Percentiles rank a stretch among this genome's conserved stretches.
These are phyloP conservation scores for Tympanuchus pallidicinctus DNA, from an alignment of 2,113 vertebrate species.

Conservation along the genomic window DNA sequence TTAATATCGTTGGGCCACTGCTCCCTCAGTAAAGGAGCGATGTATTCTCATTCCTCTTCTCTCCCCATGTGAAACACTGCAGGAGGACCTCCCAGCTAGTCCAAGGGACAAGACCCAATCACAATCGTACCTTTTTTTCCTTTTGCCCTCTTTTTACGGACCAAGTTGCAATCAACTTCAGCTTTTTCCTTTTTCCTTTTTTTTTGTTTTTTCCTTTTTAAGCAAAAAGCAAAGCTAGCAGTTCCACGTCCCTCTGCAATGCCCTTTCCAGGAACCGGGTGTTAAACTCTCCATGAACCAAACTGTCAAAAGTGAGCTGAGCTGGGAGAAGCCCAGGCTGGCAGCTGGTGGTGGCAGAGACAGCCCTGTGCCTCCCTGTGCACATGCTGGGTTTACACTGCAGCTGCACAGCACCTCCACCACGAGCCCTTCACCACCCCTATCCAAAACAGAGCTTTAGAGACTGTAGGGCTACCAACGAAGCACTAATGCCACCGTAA, in stretches of 20 bases:
- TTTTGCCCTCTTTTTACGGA: neutral
- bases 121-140: neutral
- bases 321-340: accelerated
- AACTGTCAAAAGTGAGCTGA: neutral
- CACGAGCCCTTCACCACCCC: neutral
- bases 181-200: too few relatives aligned
- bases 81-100: neutral
- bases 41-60: neutral
- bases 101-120: neutral
- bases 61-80: neutral
- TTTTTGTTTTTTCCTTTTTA: too few relatives aligned
- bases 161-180: neutral
- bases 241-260: neutral
- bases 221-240: neutral
- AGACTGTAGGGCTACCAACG: accelerated
- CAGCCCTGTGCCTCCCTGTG: accelerated
- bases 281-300: neutral
- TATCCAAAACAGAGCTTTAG: neutral
- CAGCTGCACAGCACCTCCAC: neutral
- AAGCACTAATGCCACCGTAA: neutral
- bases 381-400: neutral
- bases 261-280: constrained; percentile 7
- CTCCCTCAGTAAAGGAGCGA: neutral
- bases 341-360: neutral
- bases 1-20: neutral